Percentiles rank a stretch among this genome's conserved stretches.
Evolutionary conservation across 2,797 vertebrate species (phyloP).

Genomic region (Micrastur ruficollis): DNA sequence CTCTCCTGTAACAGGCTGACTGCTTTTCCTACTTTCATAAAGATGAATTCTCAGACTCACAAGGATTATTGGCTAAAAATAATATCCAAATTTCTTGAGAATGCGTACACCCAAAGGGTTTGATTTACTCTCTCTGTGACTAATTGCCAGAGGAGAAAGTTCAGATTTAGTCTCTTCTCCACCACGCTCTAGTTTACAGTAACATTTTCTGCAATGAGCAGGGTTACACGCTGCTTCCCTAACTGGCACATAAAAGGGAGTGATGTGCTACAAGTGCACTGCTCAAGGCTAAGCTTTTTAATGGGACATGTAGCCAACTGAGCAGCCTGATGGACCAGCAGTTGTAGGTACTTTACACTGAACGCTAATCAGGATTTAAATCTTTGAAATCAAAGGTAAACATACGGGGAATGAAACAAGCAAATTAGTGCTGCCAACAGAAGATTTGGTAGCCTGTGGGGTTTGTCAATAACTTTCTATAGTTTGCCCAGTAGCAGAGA

Average conservation of each 20-base stretch:
- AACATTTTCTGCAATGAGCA: background rate
- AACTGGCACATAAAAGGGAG: background rate
- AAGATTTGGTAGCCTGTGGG: background rate
- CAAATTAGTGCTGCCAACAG: background rate
- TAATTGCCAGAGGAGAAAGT: background rate
- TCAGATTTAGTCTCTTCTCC: background rate
- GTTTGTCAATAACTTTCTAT: background rate
- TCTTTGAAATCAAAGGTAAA: background rate
- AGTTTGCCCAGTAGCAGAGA: background rate
- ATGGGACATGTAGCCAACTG: accelerated
- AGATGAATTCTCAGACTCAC: background rate
- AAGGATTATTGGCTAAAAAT: background rate
- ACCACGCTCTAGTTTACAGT: accelerated
- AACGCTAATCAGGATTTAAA: background rate
- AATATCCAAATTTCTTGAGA: background rate
- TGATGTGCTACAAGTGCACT: no score
- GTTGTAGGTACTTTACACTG: background rate
- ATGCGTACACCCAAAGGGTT: accelerated
- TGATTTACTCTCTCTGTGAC: background rate
- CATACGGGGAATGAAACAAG: background rate
- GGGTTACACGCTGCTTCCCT: background rate
- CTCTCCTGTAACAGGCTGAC: background rate
- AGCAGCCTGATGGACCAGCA: background rate
- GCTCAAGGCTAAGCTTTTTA: background rate
- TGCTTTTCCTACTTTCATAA: background rate